Conservation (phyloP, 2,797 vertebrate genomes). For the Rallus crepitans region DNA sequence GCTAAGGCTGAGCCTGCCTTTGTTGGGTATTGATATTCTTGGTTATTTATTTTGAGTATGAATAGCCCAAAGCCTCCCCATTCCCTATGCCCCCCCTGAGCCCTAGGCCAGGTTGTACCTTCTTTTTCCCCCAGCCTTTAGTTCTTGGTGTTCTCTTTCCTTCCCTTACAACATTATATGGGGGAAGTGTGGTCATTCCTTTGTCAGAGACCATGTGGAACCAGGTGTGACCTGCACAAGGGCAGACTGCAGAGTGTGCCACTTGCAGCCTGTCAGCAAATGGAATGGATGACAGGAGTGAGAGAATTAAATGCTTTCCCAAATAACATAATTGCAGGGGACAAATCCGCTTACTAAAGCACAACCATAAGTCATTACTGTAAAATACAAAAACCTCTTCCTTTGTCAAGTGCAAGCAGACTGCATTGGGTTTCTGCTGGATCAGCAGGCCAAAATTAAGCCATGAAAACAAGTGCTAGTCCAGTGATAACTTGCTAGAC, state of each 20-base stretch:
- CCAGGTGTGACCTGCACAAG: rapidly evolving
- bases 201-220: not conserved
- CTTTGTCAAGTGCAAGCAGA: not conserved
- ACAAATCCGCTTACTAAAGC: not conserved
- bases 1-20: not conserved
- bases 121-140: not conserved
- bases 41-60: not conserved
- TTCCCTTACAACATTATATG: not conserved
- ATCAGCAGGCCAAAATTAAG: not conserved
- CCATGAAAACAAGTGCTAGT: not conserved
- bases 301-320: not conserved
- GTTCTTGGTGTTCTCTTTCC: not conserved
- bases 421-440: not conserved
- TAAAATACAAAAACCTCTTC: not conserved
- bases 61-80: not conserved
- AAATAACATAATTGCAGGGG: not conserved
- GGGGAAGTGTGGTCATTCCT: not conserved
- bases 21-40: not conserved
- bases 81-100: not conserved
- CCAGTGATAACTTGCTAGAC: not conserved
- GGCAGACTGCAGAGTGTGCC: not conserved
- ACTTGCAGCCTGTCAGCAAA: not conserved
- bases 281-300: not conserved
- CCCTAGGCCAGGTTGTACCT: not conserved
- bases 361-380: not conserved